phyloP scores from a whole-genome alignment of 1,140 invertebrate species.

The Drosophila elegans region DNA sequence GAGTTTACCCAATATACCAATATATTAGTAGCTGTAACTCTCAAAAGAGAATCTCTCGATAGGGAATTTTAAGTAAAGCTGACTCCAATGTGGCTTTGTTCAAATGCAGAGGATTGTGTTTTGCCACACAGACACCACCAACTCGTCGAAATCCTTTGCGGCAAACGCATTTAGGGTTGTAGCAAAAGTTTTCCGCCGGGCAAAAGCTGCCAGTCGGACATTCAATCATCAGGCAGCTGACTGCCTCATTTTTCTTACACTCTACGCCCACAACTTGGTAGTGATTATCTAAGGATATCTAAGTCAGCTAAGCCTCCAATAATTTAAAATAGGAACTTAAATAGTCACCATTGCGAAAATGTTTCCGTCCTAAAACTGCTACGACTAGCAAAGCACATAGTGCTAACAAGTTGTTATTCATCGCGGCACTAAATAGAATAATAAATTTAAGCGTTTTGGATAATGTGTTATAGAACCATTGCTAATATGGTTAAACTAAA shows the following conservation, averaged over 20 bases:
- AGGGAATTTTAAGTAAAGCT: conserved; percentile 4
- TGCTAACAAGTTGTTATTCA: background rate
- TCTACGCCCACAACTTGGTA: conserved; percentile 46
- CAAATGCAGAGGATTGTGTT: conserved; percentile 5
- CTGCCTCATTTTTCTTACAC: conserved; percentile 43
- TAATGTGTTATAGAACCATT: background rate
- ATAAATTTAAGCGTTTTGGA: background rate
- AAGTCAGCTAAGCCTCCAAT: background rate
- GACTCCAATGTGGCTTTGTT: background rate
- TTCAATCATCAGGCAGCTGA: conserved; percentile 52
- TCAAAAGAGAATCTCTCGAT: background rate
- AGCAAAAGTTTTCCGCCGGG: conserved; percentile 49
- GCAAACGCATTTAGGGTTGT: conserved; percentile 59
- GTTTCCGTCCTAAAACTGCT: background rate
- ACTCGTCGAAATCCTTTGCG: conserved; percentile 41
- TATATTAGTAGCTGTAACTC: no score
- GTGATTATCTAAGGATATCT: conserved; percentile 12
- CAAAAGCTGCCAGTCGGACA: conserved; percentile 28
- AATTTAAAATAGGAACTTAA: background rate
- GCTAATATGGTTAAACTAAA: background rate
- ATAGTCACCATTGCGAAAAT: background rate
- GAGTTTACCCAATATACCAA: background rate
- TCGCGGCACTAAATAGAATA: background rate
- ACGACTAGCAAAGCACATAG: background rate
- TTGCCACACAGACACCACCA: conserved; percentile 29